Percentiles rank a stretch among this genome's conserved stretches.
Evolutionary conservation across 2,797 vertebrate genomes (phyloP).

Genomic region (Clarias pachynema): DNA sequence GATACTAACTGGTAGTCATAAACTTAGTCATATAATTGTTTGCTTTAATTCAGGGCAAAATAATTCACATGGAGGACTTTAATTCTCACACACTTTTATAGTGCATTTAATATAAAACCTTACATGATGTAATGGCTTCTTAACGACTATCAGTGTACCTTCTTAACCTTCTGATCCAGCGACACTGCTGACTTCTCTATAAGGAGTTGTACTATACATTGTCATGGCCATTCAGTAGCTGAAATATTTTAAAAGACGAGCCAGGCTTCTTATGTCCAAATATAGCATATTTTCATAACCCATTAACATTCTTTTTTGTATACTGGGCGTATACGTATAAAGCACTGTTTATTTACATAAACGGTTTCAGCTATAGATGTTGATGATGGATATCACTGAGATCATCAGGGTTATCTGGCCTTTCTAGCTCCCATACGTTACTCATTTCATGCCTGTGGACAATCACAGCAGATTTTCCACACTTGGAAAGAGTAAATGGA

Average conservation of each 20-base stretch:
- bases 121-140: not conserved
- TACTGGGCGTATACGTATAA: not conserved
- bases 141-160: not conserved
- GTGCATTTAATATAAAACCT: too few species aligned
- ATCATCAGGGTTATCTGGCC: not conserved
- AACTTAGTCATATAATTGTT: not conserved
- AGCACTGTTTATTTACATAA: not conserved
- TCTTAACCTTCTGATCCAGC: not conserved
- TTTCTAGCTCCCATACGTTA: not conserved
- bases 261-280: not conserved
- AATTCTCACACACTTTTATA: not conserved
- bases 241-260: not conserved
- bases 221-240: not conserved
- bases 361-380: too few species aligned
- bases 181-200: not conserved
- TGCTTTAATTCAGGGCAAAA: not conserved
- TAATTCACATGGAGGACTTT: not conserved
- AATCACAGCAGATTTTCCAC: conserved; percentile 10
- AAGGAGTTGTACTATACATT: not conserved
- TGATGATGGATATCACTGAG: not conserved
- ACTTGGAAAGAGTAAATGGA: conserved; percentile 14
- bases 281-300: not conserved
- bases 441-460: conserved; percentile 2
- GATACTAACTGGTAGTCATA: not conserved
- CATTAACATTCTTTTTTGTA: not conserved